These are phyloP conservation scores for Spatulosminthurus flaviceps DNA, from an alignment of 2,888 invertebrate species.

Conservation along the genomic window DNA sequence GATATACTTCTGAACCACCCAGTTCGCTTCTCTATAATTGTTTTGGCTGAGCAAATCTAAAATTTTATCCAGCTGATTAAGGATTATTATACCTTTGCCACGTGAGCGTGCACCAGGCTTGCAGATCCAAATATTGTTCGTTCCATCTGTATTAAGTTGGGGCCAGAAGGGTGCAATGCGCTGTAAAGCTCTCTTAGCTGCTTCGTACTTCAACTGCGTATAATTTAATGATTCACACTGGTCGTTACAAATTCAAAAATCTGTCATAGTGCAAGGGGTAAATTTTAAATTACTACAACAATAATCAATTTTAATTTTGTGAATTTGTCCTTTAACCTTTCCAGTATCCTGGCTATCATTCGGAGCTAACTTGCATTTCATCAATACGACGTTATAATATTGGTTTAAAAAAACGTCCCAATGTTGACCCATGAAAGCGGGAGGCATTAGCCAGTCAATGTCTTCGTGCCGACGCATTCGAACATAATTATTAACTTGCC, in stretches of 20 bases:
- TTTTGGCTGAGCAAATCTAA: constrained; percentile 75
- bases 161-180: constrained; percentile 80
- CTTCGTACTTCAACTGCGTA: constrained; percentile 69
- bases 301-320: too few species aligned
- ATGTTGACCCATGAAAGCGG: constrained; percentile 74
- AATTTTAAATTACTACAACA: too few species aligned
- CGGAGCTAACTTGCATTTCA: constrained; percentile 65
- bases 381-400: constrained; percentile 75
- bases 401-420: constrained; percentile 86
- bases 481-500: constrained; percentile 77
- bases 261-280: too few species aligned
- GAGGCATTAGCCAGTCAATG: constrained; percentile 69
- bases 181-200: constrained; percentile 73
- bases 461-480: constrained; percentile 72
- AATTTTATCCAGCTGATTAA: constrained; percentile 87
- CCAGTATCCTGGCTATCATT: constrained; percentile 44
- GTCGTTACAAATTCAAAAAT: too few species aligned
- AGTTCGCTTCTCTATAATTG: constrained; percentile 73
- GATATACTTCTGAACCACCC: constrained; percentile 95
- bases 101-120: constrained; percentile 94
- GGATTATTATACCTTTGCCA: constrained; percentile 87
- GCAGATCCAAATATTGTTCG: constrained; percentile 90
- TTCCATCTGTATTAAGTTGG: constrained; percentile 84
- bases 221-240: too few species aligned
- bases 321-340: constrained; percentile 25